Conservation (phyloP, 1,140 invertebrate genomes). For the Ceratosolen solmsi region DNA sequence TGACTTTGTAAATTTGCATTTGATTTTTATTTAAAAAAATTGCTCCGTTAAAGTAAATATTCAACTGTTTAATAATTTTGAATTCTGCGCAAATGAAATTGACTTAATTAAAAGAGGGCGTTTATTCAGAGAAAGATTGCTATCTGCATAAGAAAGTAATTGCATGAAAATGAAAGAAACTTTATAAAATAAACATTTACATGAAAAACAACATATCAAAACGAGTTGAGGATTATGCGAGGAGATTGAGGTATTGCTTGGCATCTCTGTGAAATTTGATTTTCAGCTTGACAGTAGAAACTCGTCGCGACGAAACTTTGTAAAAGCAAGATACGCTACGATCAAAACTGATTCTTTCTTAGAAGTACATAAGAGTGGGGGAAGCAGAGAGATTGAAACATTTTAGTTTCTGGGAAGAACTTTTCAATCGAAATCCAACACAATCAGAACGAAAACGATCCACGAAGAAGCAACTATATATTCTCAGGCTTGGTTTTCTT, state of each 20-base stretch:
- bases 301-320: constrained; percentile 38
- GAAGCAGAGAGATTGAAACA: background rate
- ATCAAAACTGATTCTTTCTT: constrained; percentile 32
- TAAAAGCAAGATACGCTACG: background rate
- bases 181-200: constrained; percentile 3
- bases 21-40: background rate
- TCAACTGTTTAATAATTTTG: background rate
- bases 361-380: background rate
- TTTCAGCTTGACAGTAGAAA: constrained; percentile 37
- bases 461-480: background rate
- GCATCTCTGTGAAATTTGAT: constrained; percentile 46
- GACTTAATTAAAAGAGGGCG: background rate
- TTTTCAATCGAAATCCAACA: constrained; percentile 47
- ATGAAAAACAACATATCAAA: background rate
- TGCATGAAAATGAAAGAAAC: background rate
- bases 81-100: background rate
- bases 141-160: background rate
- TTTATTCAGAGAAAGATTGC: background rate
- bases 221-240: constrained; percentile 44
- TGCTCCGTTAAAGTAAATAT: background rate
- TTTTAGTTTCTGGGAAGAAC: constrained; percentile 39
- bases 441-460: constrained; percentile 38
- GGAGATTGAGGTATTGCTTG: constrained; percentile 45
- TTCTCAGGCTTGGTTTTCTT: constrained; percentile 32
- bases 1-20: background rate